phyloP scores from a whole-genome alignment of 2,113 vertebrate species.

The Phoenicopterus ruber region DNA sequence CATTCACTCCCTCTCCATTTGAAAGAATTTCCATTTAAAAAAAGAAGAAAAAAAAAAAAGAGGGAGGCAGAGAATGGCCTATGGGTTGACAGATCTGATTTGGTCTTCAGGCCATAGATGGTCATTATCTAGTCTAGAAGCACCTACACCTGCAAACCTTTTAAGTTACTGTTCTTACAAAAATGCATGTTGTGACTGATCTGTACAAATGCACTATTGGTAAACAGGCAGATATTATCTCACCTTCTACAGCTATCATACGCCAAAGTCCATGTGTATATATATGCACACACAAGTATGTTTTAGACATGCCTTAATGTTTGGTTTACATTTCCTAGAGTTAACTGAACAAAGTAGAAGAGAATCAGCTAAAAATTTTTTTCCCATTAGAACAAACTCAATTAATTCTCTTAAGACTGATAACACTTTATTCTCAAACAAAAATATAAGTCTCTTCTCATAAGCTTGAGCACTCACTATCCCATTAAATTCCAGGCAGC shows the following conservation, averaged over 20 bases:
- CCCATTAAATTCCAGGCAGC: background rate
- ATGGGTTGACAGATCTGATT: background rate
- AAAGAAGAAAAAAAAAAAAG: background rate
- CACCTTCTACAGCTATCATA: background rate
- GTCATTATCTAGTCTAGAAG: background rate
- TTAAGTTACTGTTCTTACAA: background rate
- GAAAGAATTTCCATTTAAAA: background rate
- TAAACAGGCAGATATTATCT: background rate
- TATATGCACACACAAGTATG: accelerated
- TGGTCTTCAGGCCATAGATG: background rate
- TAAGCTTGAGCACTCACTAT: background rate
- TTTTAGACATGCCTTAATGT: background rate
- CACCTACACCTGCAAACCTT: background rate
- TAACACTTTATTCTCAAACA: background rate
- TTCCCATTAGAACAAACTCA: background rate
- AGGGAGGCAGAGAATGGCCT: too few relatives aligned
- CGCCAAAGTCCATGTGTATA: accelerated
- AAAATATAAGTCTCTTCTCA: background rate
- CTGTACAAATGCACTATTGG: background rate
- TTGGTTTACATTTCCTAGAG: background rate
- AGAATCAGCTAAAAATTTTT: background rate
- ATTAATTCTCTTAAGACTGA: background rate
- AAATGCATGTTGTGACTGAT: background rate
- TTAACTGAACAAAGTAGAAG: background rate
- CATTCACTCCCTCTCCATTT: background rate